A percentile compares a stretch with the other conserved stretches of the same genome.
Conservation (phyloP, 2,797 vertebrate genomes). For the Manis javanica region DNA sequence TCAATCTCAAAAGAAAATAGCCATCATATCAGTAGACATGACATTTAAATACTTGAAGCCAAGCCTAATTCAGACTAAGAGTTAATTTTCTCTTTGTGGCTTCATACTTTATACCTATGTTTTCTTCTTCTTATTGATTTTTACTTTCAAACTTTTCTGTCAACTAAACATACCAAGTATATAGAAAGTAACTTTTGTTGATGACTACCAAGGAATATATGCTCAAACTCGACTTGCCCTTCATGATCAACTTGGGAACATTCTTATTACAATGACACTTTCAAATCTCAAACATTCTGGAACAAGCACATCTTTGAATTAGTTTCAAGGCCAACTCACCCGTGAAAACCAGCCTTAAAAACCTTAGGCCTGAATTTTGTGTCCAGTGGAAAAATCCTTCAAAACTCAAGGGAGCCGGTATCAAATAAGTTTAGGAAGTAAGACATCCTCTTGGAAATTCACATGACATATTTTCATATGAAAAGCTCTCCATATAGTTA, state of each 20-base stretch:
- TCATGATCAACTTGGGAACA: background rate
- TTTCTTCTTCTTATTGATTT: background rate
- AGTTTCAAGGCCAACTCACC: background rate
- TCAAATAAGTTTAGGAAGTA: background rate
- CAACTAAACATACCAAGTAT: background rate
- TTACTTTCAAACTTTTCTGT: background rate
- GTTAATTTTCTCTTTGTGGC: background rate
- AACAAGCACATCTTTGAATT: background rate
- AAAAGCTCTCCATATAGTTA: background rate
- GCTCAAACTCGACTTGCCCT: background rate
- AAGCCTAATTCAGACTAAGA: background rate
- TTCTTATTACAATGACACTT: background rate
- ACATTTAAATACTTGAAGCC: constrained; percentile 21
- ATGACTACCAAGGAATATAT: background rate
- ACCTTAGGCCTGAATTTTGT: background rate
- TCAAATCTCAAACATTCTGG: background rate
- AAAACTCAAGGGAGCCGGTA: background rate
- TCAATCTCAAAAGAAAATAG: background rate
- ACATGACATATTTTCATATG: background rate
- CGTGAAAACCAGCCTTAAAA: background rate
- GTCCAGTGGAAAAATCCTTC: background rate
- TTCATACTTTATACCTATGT: background rate
- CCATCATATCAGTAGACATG: background rate
- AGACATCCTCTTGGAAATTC: background rate
- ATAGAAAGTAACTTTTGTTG: constrained; percentile 25